Conservation (phyloP, 2,888 invertebrate species). For the Agonopterix alstromeriana region DNA sequence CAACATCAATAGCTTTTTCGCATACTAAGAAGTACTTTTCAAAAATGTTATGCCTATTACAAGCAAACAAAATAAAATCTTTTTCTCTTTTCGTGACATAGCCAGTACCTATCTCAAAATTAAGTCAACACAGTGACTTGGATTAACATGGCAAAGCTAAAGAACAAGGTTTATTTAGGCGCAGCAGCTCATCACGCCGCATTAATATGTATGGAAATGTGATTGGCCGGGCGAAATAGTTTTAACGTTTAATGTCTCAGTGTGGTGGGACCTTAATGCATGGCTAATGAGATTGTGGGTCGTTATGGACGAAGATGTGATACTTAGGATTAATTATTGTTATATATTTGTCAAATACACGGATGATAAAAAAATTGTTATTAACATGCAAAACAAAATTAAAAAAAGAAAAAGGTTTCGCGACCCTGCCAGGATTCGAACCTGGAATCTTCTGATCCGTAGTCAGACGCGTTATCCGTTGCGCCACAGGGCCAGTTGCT, state of each 20-base stretch:
- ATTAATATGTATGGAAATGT: slow-evolving; percentile 38
- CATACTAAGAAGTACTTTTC: no score
- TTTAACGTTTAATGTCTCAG: not conserved
- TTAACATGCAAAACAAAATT: slow-evolving; percentile 10
- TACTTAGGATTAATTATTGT: no score
- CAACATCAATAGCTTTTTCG: no score
- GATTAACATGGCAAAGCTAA: slow-evolving; percentile 34
- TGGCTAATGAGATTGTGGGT: no score
- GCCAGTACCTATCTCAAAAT: slow-evolving; percentile 1
- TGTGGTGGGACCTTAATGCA: no score
- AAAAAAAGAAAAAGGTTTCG: slow-evolving; percentile 13
- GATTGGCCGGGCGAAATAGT: slow-evolving; percentile 9
- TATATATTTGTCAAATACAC: no score
- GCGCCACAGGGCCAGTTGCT: slow-evolving; percentile 75
- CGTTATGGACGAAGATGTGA: no score
- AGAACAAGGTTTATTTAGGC: slow-evolving; percentile 25
- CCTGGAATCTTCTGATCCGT: slow-evolving; percentile 84
- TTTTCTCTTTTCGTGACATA: no score
- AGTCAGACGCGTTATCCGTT: slow-evolving; percentile 84
- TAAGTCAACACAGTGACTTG: slow-evolving; percentile 1
- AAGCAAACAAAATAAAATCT: no score
- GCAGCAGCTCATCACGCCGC: slow-evolving; percentile 19
- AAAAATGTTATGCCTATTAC: no score
- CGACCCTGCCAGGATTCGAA: slow-evolving; percentile 81
- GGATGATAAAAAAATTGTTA: not conserved